Base-by-base conservation (phyloP, 1,140 invertebrate genomes). In the Sycophaga agraensis region DNA sequence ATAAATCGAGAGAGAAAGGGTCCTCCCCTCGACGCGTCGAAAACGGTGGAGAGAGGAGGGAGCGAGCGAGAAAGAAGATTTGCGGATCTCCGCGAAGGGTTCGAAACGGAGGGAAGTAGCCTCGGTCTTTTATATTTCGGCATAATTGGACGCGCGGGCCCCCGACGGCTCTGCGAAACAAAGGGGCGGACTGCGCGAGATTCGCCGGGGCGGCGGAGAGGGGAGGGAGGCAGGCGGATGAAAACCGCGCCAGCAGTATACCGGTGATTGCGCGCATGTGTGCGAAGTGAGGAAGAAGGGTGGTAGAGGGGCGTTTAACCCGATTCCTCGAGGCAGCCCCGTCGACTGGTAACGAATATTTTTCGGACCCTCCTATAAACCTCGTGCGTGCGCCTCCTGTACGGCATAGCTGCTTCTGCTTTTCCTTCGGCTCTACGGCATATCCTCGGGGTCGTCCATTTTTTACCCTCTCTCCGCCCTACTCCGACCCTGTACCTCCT, bases 71-170 rank as follows among this genome's bases (percentile, higher is more conserved):
- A 31, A 31, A n/a, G 28, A 11, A 31, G 31, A n/a, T 11, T 42
- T 61, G 42, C 40, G 34, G 24, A 48, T 43, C 37, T 51, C 19
- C 37, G 2, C 17, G 35, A 51, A 17, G 42, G 22, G 28, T 31
- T 31, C 28, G 28, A 31, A 35, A 55, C 16, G 51, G 58, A 7
- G 39, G 61, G 43, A 66, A 58, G 62, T 42, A 46, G 54, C 8
- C 17, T 35, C 19, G 37, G 48, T 68, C 69, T 72, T 72, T 72
- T 54, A 61, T 72, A 70, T 72, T 68, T 71, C 50, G 53, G 53
- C 65, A 71, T 71, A 72, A 73, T 73, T 72, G 66, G 63, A 67
- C 63, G 64, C 59, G 45, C 59, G 54, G 58, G 57, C 40, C 46
- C 42, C 34, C 28, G 50, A 43, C n/a, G 34, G 42, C 24, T n/a